A percentile compares a stretch with the other conserved stretches of the same genome.
phyloP scores from a whole-genome alignment of 2,797 vertebrate genomes.

The Ara ararauna region DNA sequence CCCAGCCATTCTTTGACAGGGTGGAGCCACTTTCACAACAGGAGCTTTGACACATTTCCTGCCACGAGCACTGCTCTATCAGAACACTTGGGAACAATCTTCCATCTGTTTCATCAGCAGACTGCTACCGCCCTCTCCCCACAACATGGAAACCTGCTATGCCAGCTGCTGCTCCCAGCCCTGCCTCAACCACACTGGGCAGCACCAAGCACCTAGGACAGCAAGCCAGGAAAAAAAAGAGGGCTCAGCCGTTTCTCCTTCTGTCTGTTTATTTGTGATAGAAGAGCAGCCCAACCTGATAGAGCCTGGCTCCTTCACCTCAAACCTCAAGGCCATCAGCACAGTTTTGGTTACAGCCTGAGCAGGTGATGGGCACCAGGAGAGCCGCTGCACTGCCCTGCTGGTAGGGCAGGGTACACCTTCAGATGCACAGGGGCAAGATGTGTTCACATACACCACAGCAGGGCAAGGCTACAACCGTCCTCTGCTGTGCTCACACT shows the following conservation, averaged over 20 bases:
- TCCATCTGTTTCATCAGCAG: slow-evolving; percentile 48
- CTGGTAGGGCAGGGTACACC: neutral
- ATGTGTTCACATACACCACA: neutral
- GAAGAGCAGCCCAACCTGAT: slow-evolving; percentile 62
- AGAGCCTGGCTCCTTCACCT: slow-evolving; percentile 56
- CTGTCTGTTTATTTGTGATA: slow-evolving; percentile 71
- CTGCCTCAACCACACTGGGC: neutral
- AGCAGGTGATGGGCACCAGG: slow-evolving; percentile 23
- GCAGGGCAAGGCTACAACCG: neutral
- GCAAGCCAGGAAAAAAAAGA: slow-evolving; percentile 21
- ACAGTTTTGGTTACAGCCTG: slow-evolving; percentile 39
- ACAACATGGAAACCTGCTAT: slow-evolving; percentile 18
- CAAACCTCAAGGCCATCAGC: neutral
- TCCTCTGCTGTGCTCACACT: neutral
- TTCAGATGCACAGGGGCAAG: neutral
- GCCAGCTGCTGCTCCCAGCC: slow-evolving; percentile 16
- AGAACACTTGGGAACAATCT: neutral
- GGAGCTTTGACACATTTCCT: slow-evolving; percentile 37
- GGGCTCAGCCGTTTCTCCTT: slow-evolving; percentile 51
- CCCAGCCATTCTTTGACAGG: slow-evolving; percentile 56
- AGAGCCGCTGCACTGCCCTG: neutral
- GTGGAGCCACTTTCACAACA: slow-evolving; percentile 61
- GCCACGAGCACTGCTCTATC: neutral
- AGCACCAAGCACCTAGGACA: neutral
- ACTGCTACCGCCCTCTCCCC: neutral